These are phyloP conservation scores for Amphipoea lucens DNA, from an alignment of 2,888 invertebrate genomes.

Conservation along the genomic window DNA sequence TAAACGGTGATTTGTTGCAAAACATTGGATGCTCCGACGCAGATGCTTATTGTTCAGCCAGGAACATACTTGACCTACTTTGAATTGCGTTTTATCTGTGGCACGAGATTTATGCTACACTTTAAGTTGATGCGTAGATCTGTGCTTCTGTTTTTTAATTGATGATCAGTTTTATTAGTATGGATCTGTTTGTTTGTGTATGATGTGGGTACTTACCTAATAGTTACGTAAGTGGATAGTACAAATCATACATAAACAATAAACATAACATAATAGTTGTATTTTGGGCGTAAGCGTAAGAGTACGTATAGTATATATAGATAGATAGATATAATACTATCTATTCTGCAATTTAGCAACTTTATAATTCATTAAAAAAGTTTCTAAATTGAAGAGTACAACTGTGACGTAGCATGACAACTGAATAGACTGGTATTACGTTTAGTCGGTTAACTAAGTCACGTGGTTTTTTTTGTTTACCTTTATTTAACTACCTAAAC, in stretches of 20 bases:
- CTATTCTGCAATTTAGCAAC: too few species aligned
- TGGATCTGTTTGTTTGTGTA: conserved; percentile 11
- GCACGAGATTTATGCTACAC: conserved; percentile 60
- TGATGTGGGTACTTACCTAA: conserved; percentile 5
- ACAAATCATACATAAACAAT: not conserved
- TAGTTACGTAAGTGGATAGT: conserved; percentile 33
- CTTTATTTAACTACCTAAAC: too few species aligned
- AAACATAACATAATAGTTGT: conserved; percentile 8
- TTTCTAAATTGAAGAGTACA: too few species aligned
- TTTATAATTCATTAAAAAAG: too few species aligned
- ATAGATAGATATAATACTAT: too few species aligned
- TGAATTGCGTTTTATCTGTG: conserved; percentile 51
- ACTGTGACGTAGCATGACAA: too few species aligned
- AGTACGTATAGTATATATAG: too few species aligned
- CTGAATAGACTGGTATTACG: too few species aligned
- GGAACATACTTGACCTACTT: conserved; percentile 71
- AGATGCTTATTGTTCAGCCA: conserved; percentile 64
- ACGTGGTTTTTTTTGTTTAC: too few species aligned
- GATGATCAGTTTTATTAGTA: conserved; percentile 20
- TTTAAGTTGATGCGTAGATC: conserved; percentile 29
- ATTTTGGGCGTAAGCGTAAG: not conserved
- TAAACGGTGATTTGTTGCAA: conserved; percentile 61
- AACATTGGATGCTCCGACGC: conserved; percentile 49
- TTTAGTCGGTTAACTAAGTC: too few species aligned
- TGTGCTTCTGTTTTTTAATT: conserved; percentile 46